Base-by-base conservation (phyloP, 2,113 vertebrate genomes). In the Odontesthes bonariensis region DNA sequence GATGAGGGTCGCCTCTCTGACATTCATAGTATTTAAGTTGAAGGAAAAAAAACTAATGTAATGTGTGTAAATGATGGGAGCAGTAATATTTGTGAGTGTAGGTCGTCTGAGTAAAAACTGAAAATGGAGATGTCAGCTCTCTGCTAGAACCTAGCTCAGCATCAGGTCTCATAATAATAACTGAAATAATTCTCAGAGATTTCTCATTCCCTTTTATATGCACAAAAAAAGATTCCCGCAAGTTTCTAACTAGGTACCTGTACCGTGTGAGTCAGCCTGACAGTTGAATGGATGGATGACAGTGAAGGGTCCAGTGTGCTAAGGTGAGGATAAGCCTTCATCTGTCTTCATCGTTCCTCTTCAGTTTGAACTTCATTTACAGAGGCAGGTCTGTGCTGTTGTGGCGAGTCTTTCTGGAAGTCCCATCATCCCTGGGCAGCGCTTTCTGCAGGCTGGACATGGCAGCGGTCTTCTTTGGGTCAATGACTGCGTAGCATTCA, bases 381-480 rank as follows among this genome's bases (percentile, higher is more conserved):
- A 99, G 95, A 89, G 98, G 98, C 95, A 99, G 96, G 94, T 99
- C 98, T 44, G 98, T 99, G 95, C 98, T 99, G 94, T 99, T 99
- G 93, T 99, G 98, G 72, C 98, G 96, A 52, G 98, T 99, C 91
- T 99, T 99, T 92, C 98, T 93, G 10, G 97, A 95, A 10, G 98
- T 98, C 72, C 98, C 98, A 44, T 99, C 98, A 17, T 99, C 98
- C 47, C 96, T 94, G 22, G 98, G 98, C 92, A 97, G 95, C 9
- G 98, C 98, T 90, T 97, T 96, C 92, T 99, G 98, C 91, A 99
- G 92, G 89, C 94, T 99, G 90, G 97, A 99, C 98, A 99, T 99
- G 90, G 98, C 98, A 61, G 95, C 98, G 0, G 98, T 99, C 95
- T 99, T 99, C 91, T 99, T 97, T 65, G 98, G 95, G 94, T 99